Evolutionary conservation across 2,888 invertebrate species (phyloP), one percentile per base, ranked within the genome.

Genomic region (Ichneumoninae sp.): DNA sequence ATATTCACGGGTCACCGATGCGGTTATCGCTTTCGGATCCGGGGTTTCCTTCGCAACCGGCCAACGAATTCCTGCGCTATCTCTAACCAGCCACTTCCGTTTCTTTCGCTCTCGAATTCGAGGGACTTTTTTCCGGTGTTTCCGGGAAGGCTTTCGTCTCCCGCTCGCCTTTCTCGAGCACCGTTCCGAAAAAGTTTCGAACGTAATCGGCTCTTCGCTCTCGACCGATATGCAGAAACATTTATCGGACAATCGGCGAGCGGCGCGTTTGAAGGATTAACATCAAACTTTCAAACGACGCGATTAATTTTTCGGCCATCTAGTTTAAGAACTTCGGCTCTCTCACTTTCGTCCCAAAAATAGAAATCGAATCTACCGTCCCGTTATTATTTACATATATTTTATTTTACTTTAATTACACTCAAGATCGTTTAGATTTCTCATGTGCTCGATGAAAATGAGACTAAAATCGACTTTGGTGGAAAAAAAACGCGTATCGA

Each of bases 21-120:
- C 1, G 69, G n/a, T 70, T 69, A 7, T 69, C 10, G 36, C 69
- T 36, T 70, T 60, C 26, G 70, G 30, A 54, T 52, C 50, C 36
- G 19, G 52, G 52, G 69, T 68, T 71, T 60, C 65, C 50, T 72
- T 54, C 40, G 76, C 80, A 60, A 80, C 76, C 71, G 57, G 47
- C 71, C 57, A 68, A 72, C 71, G 72, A 76, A 83, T 83, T 80
- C 83, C 60, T 71, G 44, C 47, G 76, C 72, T 76, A 85, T 80
- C 74, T 50, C 76, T 3, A 44, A 66, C 52, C 8, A 10, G 75
- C 76, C 78, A 84, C 80, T 84, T 86, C 86, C 86, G 82, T 70
- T 77, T 78, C 82, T 74, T 68, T 65, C 19, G 44, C 47, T 40
- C 36, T 65, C 65, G 69, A 72, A 79, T 82, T 82, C 76, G 54